Evolutionary conservation across 2,113 vertebrate genomes (phyloP).

Genomic region (Phrynosoma platyrhinos): DNA sequence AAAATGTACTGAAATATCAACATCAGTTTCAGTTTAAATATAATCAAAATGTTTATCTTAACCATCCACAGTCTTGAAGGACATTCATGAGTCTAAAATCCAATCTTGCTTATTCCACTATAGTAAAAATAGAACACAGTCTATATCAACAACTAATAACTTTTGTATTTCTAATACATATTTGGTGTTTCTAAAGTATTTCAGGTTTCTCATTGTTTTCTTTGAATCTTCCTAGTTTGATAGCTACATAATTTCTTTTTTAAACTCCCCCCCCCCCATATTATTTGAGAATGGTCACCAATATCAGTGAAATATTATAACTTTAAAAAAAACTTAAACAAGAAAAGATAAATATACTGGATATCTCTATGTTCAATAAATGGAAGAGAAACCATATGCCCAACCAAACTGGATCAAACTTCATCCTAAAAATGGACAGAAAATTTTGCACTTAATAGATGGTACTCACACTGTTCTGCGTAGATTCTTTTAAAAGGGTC

Average conservation of each 20-base stretch:
- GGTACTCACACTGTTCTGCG: conserved; percentile 10
- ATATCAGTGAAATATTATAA: neutral
- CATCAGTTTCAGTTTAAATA: neutral
- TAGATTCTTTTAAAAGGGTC: neutral
- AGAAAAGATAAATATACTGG: neutral
- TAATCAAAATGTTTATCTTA: neutral
- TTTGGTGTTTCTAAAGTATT: neutral
- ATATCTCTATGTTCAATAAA: neutral
- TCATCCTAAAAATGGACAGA: no score
- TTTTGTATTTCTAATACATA: neutral
- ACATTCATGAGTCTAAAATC: neutral
- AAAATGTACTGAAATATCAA: neutral
- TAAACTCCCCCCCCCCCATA: neutral
- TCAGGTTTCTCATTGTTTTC: neutral
- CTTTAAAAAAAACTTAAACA: neutral
- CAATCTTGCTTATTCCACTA: neutral
- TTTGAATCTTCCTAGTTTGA: neutral
- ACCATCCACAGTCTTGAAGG: neutral
- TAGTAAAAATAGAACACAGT: neutral
- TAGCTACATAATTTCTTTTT: neutral
- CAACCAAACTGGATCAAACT: neutral
- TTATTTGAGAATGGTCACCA: neutral
- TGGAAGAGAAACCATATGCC: neutral
- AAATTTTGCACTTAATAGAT: neutral
- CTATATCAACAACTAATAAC: neutral